Conservation (phyloP, 2,888 invertebrate species). For the Sarcophaga carnaria region DNA sequence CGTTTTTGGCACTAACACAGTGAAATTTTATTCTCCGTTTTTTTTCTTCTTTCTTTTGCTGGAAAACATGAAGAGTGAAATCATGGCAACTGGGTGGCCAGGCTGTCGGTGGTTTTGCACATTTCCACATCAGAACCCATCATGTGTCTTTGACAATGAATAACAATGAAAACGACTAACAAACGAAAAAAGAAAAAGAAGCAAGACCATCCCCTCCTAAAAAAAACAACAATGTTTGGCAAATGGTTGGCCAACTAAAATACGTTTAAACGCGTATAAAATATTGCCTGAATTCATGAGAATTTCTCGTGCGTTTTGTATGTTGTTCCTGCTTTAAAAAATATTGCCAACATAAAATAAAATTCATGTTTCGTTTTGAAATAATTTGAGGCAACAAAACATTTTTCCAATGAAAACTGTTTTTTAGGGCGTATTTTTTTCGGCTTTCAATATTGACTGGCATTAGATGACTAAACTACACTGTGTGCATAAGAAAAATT, state of each 20-base stretch:
- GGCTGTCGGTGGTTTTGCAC: background rate
- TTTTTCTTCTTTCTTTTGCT: background rate
- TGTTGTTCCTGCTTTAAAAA: conserved; percentile 5
- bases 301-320: conserved; percentile 21
- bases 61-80: background rate
- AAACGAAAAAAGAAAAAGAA: background rate
- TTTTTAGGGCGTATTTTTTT: conserved; percentile 2
- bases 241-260: conserved; percentile 47
- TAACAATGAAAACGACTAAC: conserved; percentile 55
- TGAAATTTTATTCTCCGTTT: background rate
- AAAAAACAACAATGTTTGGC: conserved; percentile 36
- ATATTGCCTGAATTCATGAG: conserved; percentile 54
- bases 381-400: conserved; percentile 23
- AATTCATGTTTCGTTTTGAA: conserved; percentile 32
- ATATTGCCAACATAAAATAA: conserved; percentile 39
- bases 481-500: too few relatives aligned
- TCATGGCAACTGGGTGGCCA: conserved; percentile 22
- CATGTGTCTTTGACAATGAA: conserved; percentile 60
- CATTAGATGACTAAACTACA: too few relatives aligned
- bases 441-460: background rate
- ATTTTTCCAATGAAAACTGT: background rate
- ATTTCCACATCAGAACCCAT: conserved; percentile 46
- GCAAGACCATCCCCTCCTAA: conserved; percentile 9
- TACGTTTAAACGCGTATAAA: conserved; percentile 48
- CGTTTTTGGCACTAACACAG: conserved; percentile 20